Evolutionary conservation across 1,140 invertebrate species (phyloP).

Genomic region (Pristionchus pacificus): DNA sequence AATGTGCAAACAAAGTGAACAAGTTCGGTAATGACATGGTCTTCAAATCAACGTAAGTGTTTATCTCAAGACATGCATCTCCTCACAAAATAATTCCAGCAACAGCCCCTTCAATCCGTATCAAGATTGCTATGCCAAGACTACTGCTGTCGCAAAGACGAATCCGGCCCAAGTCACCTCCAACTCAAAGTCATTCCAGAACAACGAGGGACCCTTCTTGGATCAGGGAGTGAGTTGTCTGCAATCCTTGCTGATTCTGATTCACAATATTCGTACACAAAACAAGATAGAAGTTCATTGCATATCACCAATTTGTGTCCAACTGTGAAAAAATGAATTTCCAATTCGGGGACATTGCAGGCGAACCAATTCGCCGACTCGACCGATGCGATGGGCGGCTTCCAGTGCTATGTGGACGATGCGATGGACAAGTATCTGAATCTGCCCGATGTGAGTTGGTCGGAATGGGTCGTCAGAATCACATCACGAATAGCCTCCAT

Average conservation of each 20-base stretch:
- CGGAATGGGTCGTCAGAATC: too few relatives aligned
- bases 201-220: conserved; percentile 18
- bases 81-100: conserved; percentile 17
- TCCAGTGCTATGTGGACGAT: conserved; percentile 31
- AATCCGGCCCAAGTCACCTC: conserved; percentile 3
- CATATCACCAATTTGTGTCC: too few relatives aligned
- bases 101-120: conserved; percentile 39
- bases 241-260: too few relatives aligned
- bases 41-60: conserved; percentile 21
- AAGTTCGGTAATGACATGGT: conserved; percentile 32
- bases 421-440: conserved; percentile 24
- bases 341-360: too few relatives aligned
- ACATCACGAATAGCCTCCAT: neutral
- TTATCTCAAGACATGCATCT: too few relatives aligned
- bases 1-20: conserved; percentile 27
- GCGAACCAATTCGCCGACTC: conserved; percentile 51
- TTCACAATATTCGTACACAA: neutral
- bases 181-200: neutral
- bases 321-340: neutral
- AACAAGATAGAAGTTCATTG: neutral
- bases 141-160: conserved; percentile 3
- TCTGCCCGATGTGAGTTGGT: too few relatives aligned
- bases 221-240: conserved; percentile 28
- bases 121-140: conserved; percentile 29
- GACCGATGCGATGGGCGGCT: conserved; percentile 33